Percentiles rank a stretch among this genome's conserved stretches.
Conservation (phyloP, 1,140 invertebrate genomes). For the Ostrea edulis region DNA sequence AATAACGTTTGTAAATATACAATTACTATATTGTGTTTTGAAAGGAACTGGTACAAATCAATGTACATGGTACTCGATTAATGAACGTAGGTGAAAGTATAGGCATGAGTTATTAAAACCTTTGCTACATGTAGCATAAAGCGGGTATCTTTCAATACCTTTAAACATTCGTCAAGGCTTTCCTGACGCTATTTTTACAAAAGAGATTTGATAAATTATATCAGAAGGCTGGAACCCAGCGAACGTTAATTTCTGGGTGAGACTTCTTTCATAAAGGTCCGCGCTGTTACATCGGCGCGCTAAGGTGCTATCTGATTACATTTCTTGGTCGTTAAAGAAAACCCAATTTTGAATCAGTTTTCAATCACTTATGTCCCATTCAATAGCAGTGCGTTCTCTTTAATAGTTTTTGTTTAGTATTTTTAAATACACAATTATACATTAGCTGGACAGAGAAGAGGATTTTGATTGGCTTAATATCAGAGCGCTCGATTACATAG, state of each 20-base stretch:
- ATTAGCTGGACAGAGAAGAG: background rate
- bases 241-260: background rate
- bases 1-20: too few relatives aligned
- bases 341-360: slow-evolving; percentile 29
- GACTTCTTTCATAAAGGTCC: slow-evolving; percentile 34
- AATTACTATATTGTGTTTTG: background rate
- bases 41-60: background rate
- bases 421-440: slow-evolving; percentile 15
- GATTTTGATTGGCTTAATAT: slow-evolving; percentile 1
- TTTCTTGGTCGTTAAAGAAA: slow-evolving; percentile 34
- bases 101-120: slow-evolving; percentile 8
- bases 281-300: background rate
- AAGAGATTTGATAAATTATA: slow-evolving; percentile 36
- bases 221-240: slow-evolving; percentile 4
- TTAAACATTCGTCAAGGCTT: background rate
- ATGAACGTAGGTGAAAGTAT: background rate
- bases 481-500: background rate
- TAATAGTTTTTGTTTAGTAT: slow-evolving; percentile 36
- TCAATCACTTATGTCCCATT: slow-evolving; percentile 22
- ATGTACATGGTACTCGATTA: background rate
- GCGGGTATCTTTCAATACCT: slow-evolving; percentile 11
- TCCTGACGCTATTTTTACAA: background rate
- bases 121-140: background rate
- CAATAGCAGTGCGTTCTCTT: slow-evolving; percentile 4
- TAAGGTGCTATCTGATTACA: slow-evolving; percentile 14